phyloP scores from a whole-genome alignment of 2,888 invertebrate genomes.

The Petrophora chlorosata region DNA sequence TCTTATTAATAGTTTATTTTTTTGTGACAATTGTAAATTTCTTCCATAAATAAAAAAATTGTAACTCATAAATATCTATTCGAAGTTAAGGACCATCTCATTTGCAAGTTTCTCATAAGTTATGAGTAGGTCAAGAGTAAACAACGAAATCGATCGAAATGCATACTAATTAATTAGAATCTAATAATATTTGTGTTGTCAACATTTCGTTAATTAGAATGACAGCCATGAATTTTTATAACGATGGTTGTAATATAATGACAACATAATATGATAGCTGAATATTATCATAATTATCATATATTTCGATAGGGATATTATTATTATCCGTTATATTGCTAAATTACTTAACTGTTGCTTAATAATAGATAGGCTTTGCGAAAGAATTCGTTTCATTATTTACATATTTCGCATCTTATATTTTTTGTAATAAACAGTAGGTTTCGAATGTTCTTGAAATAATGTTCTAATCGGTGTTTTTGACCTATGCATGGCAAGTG shows the following conservation, averaged over 20 bases:
- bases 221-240: slow-evolving; percentile 7
- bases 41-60: too few relatives aligned
- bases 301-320: slow-evolving; percentile 13
- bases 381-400: slow-evolving; percentile 28
- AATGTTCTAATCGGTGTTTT: too few relatives aligned
- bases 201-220: slow-evolving; percentile 12
- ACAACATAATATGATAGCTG: slow-evolving; percentile 3
- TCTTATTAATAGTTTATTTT: too few relatives aligned
- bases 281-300: slow-evolving; percentile 15
- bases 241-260: slow-evolving; percentile 10
- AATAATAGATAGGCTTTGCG: slow-evolving; percentile 1
- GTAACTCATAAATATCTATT: neutral
- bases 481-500: too few relatives aligned
- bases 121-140: slow-evolving; percentile 35
- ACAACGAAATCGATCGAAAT: slow-evolving; percentile 34
- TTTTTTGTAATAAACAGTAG: neutral
- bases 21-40: too few relatives aligned
- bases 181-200: slow-evolving; percentile 11
- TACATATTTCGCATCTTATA: slow-evolving; percentile 33
- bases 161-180: slow-evolving; percentile 33
- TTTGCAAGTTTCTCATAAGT: slow-evolving; percentile 10
- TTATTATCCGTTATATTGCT: slow-evolving; percentile 11
- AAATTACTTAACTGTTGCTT: slow-evolving; percentile 11
- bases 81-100: slow-evolving; percentile 6
- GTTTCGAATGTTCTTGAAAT: too few relatives aligned